A percentile compares a stretch with the other conserved stretches of the same genome.
These are phyloP conservation scores for Plagodis pulveraria DNA, from an alignment of 2,888 invertebrate species.

Conservation along the genomic window DNA sequence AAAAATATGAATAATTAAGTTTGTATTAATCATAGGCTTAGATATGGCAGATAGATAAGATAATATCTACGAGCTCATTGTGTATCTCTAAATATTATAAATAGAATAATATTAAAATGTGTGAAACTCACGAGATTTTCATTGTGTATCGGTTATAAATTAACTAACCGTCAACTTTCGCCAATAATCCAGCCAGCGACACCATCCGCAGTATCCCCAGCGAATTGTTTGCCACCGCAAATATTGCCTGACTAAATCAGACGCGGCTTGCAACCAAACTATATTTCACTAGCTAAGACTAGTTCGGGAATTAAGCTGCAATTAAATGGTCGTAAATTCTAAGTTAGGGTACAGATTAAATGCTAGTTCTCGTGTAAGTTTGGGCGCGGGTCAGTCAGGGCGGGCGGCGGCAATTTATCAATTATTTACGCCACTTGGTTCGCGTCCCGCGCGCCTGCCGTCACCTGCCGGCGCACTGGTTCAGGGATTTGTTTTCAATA, in stretches of 20 bases:
- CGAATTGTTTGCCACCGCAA: slow-evolving; percentile 32
- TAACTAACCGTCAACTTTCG: slow-evolving; percentile 13
- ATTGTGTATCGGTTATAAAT: not conserved
- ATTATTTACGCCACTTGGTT: slow-evolving; percentile 82
- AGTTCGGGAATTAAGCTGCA: slow-evolving; percentile 81
- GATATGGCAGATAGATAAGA: too few relatives aligned
- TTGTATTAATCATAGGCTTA: too few relatives aligned
- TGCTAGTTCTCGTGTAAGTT: slow-evolving; percentile 40
- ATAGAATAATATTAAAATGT: too few relatives aligned
- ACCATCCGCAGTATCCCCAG: slow-evolving; percentile 10
- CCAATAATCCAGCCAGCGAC: slow-evolving; percentile 10
- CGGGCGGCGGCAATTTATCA: slow-evolving; percentile 83
- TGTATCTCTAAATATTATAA: too few relatives aligned
- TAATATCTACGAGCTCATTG: too few relatives aligned
- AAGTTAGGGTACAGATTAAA: slow-evolving; percentile 63
- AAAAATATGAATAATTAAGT: too few relatives aligned
- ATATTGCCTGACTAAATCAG: slow-evolving; percentile 30
- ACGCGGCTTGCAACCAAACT: slow-evolving; percentile 48
- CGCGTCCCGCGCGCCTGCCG: slow-evolving; percentile 56
- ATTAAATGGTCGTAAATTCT: slow-evolving; percentile 82
- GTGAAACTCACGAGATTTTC: too few relatives aligned
- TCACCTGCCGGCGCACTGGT: slow-evolving; percentile 47
- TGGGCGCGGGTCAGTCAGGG: slow-evolving; percentile 72
- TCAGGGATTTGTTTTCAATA: slow-evolving; percentile 17
- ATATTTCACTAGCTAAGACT: slow-evolving; percentile 76